Percentiles rank a stretch among this genome's conserved stretches.
Conservation (phyloP, 2,888 invertebrate genomes). For the Encarsia formosa region DNA sequence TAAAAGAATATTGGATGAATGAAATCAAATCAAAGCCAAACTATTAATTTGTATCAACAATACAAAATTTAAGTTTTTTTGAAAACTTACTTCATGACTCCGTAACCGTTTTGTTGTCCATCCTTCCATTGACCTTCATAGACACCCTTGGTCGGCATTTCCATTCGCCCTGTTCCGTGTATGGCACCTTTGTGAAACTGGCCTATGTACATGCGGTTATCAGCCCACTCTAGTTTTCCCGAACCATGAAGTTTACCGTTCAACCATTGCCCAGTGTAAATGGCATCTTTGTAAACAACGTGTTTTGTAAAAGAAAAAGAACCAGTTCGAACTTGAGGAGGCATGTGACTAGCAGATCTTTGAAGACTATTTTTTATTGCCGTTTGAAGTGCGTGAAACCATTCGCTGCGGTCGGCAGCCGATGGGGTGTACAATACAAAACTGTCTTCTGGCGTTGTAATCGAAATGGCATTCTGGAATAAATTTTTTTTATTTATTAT, state of each 20-base stretch:
- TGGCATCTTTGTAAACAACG: conserved; percentile 70
- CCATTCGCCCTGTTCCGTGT: conserved; percentile 69
- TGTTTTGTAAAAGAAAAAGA: conserved; percentile 70
- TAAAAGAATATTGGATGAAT: too few relatives aligned
- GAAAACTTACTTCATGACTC: conserved; percentile 60
- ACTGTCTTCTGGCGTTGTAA: conserved; percentile 76
- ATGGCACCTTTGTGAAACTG: conserved; percentile 72
- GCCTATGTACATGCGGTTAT: conserved; percentile 77
- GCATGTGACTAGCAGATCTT: conserved; percentile 60
- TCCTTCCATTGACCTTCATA: conserved; percentile 80
- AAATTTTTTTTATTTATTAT: conserved; percentile 1
- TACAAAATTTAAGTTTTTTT: too few relatives aligned
- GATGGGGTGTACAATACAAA: conserved; percentile 64
- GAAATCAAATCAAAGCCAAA: too few relatives aligned
- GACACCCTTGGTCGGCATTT: conserved; percentile 62
- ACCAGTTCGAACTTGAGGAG: conserved; percentile 69
- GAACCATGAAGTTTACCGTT: conserved; percentile 79
- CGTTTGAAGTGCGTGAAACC: conserved; percentile 72
- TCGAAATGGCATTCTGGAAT: conserved; percentile 58
- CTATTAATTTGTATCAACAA: too few relatives aligned
- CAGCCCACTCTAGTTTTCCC: conserved; percentile 78
- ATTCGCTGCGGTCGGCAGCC: conserved; percentile 71
- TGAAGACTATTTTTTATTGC: conserved; percentile 68
- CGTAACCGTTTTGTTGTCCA: conserved; percentile 78
- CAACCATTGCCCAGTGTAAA: conserved; percentile 77